phyloP scores from a whole-genome alignment of 2,113 vertebrate genomes.

The Heteronetta atricapilla region DNA sequence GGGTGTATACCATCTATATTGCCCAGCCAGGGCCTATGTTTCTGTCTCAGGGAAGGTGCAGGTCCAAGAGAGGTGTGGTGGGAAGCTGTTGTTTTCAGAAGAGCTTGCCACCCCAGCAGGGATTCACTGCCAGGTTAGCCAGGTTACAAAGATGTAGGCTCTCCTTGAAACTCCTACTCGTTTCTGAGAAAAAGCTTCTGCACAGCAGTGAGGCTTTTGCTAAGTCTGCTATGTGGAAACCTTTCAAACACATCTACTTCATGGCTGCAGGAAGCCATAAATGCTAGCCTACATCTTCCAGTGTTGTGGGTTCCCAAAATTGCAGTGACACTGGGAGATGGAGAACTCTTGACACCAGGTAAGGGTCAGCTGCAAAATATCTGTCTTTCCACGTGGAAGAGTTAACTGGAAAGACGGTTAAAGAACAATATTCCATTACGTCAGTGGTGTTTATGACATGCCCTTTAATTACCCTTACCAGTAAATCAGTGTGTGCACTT shows the following conservation, averaged over 20 bases:
- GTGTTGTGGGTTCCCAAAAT: background rate
- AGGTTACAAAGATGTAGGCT: background rate
- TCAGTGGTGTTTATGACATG: constrained; percentile 52
- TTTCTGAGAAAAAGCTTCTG: background rate
- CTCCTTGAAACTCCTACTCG: background rate
- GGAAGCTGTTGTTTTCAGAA: background rate
- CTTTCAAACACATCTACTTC: background rate
- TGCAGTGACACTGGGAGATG: background rate
- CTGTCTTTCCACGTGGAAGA: constrained; percentile 7
- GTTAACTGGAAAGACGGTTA: constrained; percentile 24
- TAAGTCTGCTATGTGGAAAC: background rate
- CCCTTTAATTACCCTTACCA: constrained; percentile 39
- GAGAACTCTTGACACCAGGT: background rate
- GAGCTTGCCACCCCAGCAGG: background rate
- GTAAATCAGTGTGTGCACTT: constrained; percentile 47
- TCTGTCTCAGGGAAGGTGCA: background rate
- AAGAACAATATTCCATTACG: constrained; percentile 52
- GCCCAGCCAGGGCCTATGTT: background rate
- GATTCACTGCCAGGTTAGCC: background rate
- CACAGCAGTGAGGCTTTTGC: background rate
- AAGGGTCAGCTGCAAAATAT: background rate
- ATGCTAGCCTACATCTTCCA: background rate
- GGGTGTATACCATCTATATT: background rate
- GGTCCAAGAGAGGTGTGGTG: background rate
- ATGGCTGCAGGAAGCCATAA: background rate